Evolutionary conservation across 2,888 invertebrate species (phyloP), one percentile per base, ranked within the genome.

Genomic region (Parasteatoda lunata): DNA sequence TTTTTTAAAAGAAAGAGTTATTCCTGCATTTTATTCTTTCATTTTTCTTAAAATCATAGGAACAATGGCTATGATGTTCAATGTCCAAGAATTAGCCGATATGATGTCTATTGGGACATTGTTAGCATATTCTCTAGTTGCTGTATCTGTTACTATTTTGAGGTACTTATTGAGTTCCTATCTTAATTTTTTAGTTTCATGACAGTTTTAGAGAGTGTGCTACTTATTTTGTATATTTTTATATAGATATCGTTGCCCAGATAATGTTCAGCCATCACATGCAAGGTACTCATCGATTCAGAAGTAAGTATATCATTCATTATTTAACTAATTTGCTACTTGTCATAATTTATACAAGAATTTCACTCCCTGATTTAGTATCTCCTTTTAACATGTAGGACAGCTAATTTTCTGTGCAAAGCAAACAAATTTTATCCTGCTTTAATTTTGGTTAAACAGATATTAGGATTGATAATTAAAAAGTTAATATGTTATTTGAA

Each of bases 61-160:
- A 82, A 51, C 91, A 49, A 91, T 92, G 91, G 91, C 92, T 5
- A 90, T 91, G 90, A 88, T 92, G 89, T 91, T 92, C 90, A 91
- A 92, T 84, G 89, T 92, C 59, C 91, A 91, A 52, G 92, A 92
- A 83, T 90, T 92, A 47, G 92, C 92, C 45, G 91, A 92, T 77
- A 93, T 93, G 91, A 92, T 93, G 92, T 93, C 93, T n/a, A 93
- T 93, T 82, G 92, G 92, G 13, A 92, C 91, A 5, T 88, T 92
- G n/a, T 89, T 92, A 88, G 91, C 92, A 3, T 93, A 93, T 90
- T 92, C 93, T 3, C 91, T 93, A 51, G 93, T 93, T 9, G 92
- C 93, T 3, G 91, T 92, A 13, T 91, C 91, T 83, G 92, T 93
- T 7, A 91, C 93, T 52, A 90, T 93, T 54, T 90, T 93, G 5